Conservation (phyloP, 1,140 invertebrate genomes). For the Plutomurus gul region DNA sequence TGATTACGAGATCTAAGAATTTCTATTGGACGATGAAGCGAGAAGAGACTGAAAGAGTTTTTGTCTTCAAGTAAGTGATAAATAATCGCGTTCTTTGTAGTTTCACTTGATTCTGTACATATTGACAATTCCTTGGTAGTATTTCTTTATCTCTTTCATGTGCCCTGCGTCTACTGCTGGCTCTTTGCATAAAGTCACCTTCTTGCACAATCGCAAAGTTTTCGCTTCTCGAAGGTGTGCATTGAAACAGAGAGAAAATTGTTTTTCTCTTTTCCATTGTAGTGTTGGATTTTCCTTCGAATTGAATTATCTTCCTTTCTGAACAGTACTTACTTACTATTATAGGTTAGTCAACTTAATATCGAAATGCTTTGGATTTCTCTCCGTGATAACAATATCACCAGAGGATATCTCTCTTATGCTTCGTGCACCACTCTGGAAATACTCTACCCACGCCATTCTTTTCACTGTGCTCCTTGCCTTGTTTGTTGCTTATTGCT, state of each 20-base stretch:
- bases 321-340: too few species aligned
- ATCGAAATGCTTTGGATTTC: slow-evolving; percentile 48
- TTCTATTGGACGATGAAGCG: too few species aligned
- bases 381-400: slow-evolving; percentile 49
- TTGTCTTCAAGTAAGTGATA: not conserved
- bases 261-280: too few species aligned
- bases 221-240: too few species aligned
- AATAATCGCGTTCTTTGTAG: not conserved
- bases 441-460: too few species aligned
- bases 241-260: too few species aligned
- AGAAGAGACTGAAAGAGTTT: too few species aligned
- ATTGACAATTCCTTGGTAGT: not conserved
- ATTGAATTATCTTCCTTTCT: too few species aligned
- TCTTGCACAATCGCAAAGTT: not conserved
- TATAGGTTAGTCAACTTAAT: slow-evolving; percentile 45
- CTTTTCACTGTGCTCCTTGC: too few species aligned
- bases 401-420: not conserved
- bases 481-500: too few species aligned
- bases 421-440: not conserved
- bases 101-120: not conserved
- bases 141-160: not conserved
- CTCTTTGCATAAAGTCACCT: not conserved
- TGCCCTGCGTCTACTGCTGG: not conserved
- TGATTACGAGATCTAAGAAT: too few species aligned
- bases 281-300: too few species aligned